Conservation (phyloP, 1,140 invertebrate species). For the Pomacea maculata region DNA sequence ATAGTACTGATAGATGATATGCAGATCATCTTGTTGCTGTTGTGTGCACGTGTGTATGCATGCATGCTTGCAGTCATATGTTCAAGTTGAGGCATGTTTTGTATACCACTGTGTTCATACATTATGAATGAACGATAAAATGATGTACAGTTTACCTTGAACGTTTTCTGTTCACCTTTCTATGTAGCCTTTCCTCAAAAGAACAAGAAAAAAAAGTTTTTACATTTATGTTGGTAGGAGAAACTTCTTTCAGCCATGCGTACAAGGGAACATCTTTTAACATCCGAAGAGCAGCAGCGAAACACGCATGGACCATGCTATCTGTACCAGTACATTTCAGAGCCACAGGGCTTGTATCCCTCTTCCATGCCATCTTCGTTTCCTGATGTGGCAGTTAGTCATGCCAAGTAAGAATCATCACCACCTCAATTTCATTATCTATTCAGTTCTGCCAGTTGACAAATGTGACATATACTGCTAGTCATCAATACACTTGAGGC, state of each 20-base stretch:
- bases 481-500: too few species aligned
- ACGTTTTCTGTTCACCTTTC: too few species aligned
- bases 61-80: not conserved
- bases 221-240: conserved; percentile 63
- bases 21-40: not conserved
- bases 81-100: too few species aligned
- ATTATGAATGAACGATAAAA: too few species aligned
- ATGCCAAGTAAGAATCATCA: conserved; percentile 65
- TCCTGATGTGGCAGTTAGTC: conserved; percentile 71
- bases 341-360: conserved; percentile 68
- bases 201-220: not conserved
- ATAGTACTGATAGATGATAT: not conserved
- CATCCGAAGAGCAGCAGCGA: conserved; percentile 76
- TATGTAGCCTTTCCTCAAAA: too few species aligned
- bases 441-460: not conserved
- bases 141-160: too few species aligned
- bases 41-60: not conserved
- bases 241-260: conserved; percentile 81
- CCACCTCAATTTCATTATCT: not conserved
- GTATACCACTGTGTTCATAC: too few species aligned
- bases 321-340: conserved; percentile 74
- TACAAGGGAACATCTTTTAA: conserved; percentile 74
- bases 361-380: conserved; percentile 74
- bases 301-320: conserved; percentile 89
- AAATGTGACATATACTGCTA: not conserved